A percentile compares a stretch with the other conserved stretches of the same genome.
These are phyloP conservation scores for Dastarcus helophoroides DNA, from an alignment of 2,888 invertebrate genomes.

Conservation along the genomic window DNA sequence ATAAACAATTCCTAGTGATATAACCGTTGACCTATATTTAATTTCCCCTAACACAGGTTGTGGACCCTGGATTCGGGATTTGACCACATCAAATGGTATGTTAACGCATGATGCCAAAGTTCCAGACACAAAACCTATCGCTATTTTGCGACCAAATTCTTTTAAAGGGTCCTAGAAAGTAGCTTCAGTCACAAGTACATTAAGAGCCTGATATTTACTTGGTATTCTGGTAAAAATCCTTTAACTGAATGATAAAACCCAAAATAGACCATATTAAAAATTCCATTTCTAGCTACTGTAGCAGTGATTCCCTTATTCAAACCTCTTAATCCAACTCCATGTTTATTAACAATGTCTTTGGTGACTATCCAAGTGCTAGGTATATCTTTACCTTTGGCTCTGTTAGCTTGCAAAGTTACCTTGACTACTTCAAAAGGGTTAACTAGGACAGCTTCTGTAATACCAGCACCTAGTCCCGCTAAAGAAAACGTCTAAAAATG, in stretches of 20 bases:
- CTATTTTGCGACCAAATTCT: constrained; percentile 65
- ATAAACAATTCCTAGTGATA: constrained; percentile 62
- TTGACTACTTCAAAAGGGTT: constrained; percentile 96
- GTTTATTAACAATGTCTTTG: constrained; percentile 58
- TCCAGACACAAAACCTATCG: constrained; percentile 79
- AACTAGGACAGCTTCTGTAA: constrained; percentile 83
- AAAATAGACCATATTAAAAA: constrained; percentile 91
- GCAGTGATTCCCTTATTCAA: constrained; percentile 82
- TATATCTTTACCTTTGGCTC: constrained; percentile 47
- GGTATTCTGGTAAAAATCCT: constrained; percentile 53
- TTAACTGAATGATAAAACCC: constrained; percentile 91
- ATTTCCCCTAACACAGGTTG: constrained; percentile 61
- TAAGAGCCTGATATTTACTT: no score
- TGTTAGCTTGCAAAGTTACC: constrained; percentile 74
- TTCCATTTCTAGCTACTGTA: constrained; percentile 78
- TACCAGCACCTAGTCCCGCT: constrained; percentile 79
- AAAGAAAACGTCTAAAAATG: constrained; percentile 67
- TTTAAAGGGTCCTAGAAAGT: constrained; percentile 49
- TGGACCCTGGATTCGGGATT: constrained; percentile 89
- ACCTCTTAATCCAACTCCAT: constrained; percentile 70
- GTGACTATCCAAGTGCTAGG: constrained; percentile 75
- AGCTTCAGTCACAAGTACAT: no score
- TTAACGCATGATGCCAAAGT: constrained; percentile 77
- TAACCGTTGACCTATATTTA: constrained; percentile 68
- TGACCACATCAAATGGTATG: constrained; percentile 94